Evolutionary conservation across 2,888 invertebrate species (phyloP).

Genomic region (Orthosia incerta): DNA sequence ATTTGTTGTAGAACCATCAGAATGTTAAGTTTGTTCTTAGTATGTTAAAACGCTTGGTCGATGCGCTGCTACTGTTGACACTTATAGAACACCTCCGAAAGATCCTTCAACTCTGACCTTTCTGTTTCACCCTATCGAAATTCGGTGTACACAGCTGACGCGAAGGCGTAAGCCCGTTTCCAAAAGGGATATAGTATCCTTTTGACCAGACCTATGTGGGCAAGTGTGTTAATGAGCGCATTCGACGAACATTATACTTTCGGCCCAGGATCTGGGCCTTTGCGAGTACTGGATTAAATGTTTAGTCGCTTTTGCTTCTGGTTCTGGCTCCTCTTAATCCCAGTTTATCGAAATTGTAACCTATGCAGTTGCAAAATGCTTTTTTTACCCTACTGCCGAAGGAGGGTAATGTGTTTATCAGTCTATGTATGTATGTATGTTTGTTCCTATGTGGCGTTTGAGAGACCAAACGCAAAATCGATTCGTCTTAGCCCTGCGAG

Average conservation of each 20-base stretch:
- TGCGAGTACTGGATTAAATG: neutral
- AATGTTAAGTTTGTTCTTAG: too few species aligned
- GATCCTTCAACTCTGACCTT: neutral
- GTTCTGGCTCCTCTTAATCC: neutral
- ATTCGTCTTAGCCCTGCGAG: too few species aligned
- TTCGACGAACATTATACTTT: neutral
- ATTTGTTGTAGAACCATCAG: neutral
- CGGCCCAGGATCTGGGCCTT: neutral
- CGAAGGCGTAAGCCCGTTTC: slow-evolving; percentile 11
- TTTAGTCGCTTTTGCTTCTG: neutral
- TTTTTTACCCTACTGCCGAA: too few species aligned
- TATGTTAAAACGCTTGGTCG: slow-evolving; percentile 1
- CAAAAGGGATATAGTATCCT: neutral
- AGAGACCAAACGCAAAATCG: too few species aligned
- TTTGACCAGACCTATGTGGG: neutral
- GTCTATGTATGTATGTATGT: too few species aligned
- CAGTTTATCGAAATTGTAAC: neutral
- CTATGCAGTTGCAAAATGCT: neutral
- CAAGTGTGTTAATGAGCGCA: neutral
- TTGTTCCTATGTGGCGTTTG: too few species aligned
- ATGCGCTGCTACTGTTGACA: neutral
- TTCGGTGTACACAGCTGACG: neutral
- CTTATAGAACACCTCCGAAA: slow-evolving; percentile 1
- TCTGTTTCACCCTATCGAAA: neutral
- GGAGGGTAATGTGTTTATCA: too few species aligned